Base-by-base conservation (phyloP, 1,140 invertebrate species). In the Arion vulgaris region DNA sequence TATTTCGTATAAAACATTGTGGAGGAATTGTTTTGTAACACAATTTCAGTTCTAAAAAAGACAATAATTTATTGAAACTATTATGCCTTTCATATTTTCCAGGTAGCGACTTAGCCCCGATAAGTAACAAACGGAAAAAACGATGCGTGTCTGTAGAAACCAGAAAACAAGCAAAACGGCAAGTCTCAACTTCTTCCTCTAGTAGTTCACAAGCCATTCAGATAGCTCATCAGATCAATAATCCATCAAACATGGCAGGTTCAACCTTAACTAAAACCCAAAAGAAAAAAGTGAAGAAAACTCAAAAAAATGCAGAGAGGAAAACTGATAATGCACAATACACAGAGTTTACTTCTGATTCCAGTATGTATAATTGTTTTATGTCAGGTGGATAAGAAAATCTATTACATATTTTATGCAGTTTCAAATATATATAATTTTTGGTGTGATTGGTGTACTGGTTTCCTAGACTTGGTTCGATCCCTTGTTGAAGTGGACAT, bases 221-320 rank as follows among this genome's bases (percentile, higher is more conserved):
- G 28, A 66, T 2, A 32, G 5, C 28, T 28, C n/a, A 28, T 32
- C n/a, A 66, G 62, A 66, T 17, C 28, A 66, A 17, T 34, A 28
- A 32, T 32, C 62, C 62, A 34, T 32, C 62, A 28, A 7, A 5
- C 17, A 0, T 32, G n/a, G 62, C 69, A 26, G 81, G 81, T 0
- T 51, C 69, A 38, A 62, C 69, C 41, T 34, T 82, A 11, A 51
- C 81, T 19, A 82, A 77, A 75, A 77, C 68, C 73, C 81, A 82
- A 57, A 82, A 49, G 81, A 76, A 51, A 51, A 82, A 82, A 49
- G 32, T 51, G 45, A 82, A 82, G 74, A 82, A 82, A 26, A 82
- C 69, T 26, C 45, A 57, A 41, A 57, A 57, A 23, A 69, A 76
- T 39, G 34, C 57, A 82, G 51, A 82, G 76, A 36, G 66, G 76